Evolutionary conservation across 2,113 vertebrate genomes (phyloP).

Genomic region (Gymnorhina tibicen): DNA sequence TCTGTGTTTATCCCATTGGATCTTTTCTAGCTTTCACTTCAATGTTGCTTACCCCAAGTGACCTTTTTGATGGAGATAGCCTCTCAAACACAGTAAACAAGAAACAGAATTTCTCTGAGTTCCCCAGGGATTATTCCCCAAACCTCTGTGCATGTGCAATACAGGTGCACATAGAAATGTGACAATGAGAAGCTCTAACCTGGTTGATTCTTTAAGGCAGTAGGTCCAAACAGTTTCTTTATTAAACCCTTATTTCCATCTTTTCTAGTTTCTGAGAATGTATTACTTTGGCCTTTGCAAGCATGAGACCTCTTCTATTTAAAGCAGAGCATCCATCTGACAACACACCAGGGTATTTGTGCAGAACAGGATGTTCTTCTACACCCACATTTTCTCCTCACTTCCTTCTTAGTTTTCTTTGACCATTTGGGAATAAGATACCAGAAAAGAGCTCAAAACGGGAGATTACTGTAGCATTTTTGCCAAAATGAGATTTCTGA

Average conservation of each 20-base stretch:
- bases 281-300: conserved; percentile 35
- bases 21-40: neutral
- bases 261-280: neutral
- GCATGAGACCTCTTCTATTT: conserved; percentile 54
- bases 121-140: neutral
- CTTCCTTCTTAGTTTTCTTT: conserved; percentile 39
- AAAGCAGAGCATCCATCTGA: conserved; percentile 60
- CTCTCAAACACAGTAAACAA: neutral
- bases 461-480: neutral
- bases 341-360: conserved; percentile 51
- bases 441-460: neutral
- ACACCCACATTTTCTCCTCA: conserved; percentile 49
- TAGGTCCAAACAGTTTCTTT: neutral
- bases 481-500: neutral
- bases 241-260: neutral
- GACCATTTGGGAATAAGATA: conserved; percentile 44
- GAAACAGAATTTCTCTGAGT: neutral
- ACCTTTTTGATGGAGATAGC: neutral
- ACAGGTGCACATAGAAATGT: neutral
- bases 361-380: conserved; percentile 63
- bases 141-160: neutral
- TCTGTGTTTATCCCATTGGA: neutral
- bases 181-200: neutral
- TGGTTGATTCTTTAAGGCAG: neutral
- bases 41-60: neutral